A percentile compares a stretch with the other conserved stretches of the same genome.
These are phyloP conservation scores for Prochilodus magdalenae DNA, from an alignment of 2,113 vertebrate genomes.

Conservation along the genomic window DNA sequence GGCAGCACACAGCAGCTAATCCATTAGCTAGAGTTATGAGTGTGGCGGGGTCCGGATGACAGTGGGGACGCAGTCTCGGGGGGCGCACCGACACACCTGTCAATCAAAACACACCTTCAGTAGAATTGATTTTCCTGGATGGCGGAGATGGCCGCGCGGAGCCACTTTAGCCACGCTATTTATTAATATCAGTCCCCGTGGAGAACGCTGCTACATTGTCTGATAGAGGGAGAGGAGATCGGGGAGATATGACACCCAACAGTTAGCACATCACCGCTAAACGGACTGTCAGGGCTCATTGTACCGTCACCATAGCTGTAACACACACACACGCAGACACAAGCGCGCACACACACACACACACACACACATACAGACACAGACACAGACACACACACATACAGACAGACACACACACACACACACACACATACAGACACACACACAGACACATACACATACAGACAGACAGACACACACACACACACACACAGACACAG, in stretches of 20 bases:
- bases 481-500: too few relatives aligned
- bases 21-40: slow-evolving; percentile 66
- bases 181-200: slow-evolving; percentile 25
- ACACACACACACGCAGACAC: neutral
- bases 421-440: too few relatives aligned
- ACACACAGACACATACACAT: too few relatives aligned
- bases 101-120: slow-evolving; percentile 65
- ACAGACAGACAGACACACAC: too few relatives aligned
- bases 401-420: too few relatives aligned
- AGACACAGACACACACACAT: too few relatives aligned
- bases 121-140: slow-evolving; percentile 61
- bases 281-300: neutral
- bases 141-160: slow-evolving; percentile 18
- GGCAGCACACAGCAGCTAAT: slow-evolving; percentile 47
- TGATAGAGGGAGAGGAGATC: neutral
- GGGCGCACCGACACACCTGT: slow-evolving; percentile 52
- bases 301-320: neutral
- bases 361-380: too few relatives aligned
- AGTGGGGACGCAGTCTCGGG: slow-evolving; percentile 9
- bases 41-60: slow-evolving; percentile 36
- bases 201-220: neutral
- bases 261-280: neutral
- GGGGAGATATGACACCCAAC: neutral
- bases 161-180: slow-evolving; percentile 9
- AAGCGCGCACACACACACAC: neutral